A percentile compares a stretch with the other conserved stretches of the same genome.
Evolutionary conservation across 2,797 vertebrate species (phyloP).

Genomic region (Hybognathus amarus): DNA sequence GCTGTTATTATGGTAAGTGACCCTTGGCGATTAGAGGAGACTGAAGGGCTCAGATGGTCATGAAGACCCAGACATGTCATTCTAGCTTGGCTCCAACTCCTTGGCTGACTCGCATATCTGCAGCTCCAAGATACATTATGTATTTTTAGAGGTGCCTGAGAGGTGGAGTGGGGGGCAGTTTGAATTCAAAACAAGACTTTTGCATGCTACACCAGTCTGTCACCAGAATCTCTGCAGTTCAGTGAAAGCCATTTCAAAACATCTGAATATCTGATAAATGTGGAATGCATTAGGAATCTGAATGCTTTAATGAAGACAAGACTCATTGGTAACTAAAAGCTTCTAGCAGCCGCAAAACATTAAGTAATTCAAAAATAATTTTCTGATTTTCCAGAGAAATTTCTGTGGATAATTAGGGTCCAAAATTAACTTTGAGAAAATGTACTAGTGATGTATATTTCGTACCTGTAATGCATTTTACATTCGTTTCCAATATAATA

Average conservation of each 20-base stretch:
- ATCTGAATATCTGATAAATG: slow-evolving; percentile 1
- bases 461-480: not conserved
- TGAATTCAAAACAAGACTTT: slow-evolving; percentile 32
- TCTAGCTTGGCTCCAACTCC: slow-evolving; percentile 71
- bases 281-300: not conserved
- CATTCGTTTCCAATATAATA: not conserved
- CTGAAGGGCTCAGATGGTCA: slow-evolving; percentile 48
- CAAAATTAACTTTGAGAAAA: not conserved
- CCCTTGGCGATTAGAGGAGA: slow-evolving; percentile 43
- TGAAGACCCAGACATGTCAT: slow-evolving; percentile 62
- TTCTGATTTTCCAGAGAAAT: not conserved
- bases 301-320: not conserved
- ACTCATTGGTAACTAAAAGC: not conserved
- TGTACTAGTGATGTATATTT: not conserved
- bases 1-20: slow-evolving; percentile 3
- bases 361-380: not conserved
- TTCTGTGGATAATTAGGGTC: not conserved
- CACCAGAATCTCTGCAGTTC: not conserved
- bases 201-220: slow-evolving; percentile 6
- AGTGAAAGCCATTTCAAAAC: slow-evolving; percentile 6
- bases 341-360: not conserved
- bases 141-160: slow-evolving; percentile 60
- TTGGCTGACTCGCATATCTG: slow-evolving; percentile 56
- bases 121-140: slow-evolving; percentile 47
- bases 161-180: not conserved